Evolutionary conservation across 2,888 invertebrate genomes (phyloP), one percentile per base, ranked within the genome.

Genomic region (Polymixis flavicincta): DNA sequence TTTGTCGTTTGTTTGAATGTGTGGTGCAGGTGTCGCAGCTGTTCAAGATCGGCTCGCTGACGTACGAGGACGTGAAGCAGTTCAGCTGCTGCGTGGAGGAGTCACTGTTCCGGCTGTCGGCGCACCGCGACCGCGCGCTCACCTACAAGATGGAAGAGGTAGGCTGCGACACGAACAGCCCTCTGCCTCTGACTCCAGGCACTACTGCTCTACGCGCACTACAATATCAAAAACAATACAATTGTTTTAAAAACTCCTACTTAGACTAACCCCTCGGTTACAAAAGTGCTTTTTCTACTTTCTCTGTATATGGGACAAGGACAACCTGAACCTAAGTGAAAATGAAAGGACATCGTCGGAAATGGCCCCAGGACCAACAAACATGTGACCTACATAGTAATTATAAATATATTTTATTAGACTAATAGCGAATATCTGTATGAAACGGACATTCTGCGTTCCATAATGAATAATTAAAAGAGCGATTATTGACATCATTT

Each of bases 71-170:
- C 90, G 97, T 99, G 96, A 98, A 99, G 93, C 98, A 98, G 93
- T 99, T 99, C 95, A 98, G 99, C 22, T 97, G 98, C 86, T 98
- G 98, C 88, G 97, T 99, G 77, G 99, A 99, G 94, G 99, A 99
- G 95, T 98, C 99, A 14, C 97, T 99, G 84, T 99, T 99, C 94
- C 97, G 97, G 71, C 96, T 99, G 87, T 95, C 97, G 11, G 98
- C 98, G 50, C 98, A 99, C 91, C 97, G 99, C 71, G 99, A 99
- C 93, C 97, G 99, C 74, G 98, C 99, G 0, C 97, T 99, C 72
- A 98, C 97, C 82, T 99, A 99, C 95, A 99, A 99, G 95, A 98
- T 99, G 97, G 99, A 99, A 92, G 99, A 99, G 95, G 96, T 96
- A 83, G 11, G 28, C 32, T 17, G 22, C 22, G 4, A 54, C 11